Conservation (phyloP, 2,113 vertebrate species). For the Polypterus senegalus region DNA sequence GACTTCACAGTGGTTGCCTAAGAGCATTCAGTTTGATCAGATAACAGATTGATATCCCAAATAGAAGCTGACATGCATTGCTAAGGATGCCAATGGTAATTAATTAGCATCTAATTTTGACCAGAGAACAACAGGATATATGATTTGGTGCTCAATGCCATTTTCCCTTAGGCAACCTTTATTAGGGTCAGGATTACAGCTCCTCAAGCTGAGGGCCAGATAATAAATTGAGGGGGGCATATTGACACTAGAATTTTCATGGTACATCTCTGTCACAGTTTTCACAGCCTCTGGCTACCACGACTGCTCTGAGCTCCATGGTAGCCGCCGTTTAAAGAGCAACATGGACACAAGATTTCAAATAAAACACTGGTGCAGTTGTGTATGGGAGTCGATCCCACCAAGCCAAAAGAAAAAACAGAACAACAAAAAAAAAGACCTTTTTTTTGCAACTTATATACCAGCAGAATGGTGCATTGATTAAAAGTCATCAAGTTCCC, state of each 20-base stretch:
- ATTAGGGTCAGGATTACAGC: constrained; percentile 75
- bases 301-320: constrained; percentile 42
- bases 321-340: constrained; percentile 34
- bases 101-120: constrained; percentile 96
- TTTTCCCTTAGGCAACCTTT: constrained; percentile 69
- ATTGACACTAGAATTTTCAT: constrained; percentile 66
- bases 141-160: constrained; percentile 70
- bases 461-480: too few relatives aligned
- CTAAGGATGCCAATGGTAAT: constrained; percentile 96
- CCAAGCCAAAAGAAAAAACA: too few relatives aligned
- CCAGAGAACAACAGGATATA: constrained; percentile 74
- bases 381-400: too few relatives aligned
- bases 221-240: constrained; percentile 68
- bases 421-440: too few relatives aligned
- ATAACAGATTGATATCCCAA: constrained; percentile 71
- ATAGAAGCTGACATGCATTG: constrained; percentile 84
- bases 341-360: constrained; percentile 6
- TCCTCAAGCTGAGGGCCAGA: constrained; percentile 64
- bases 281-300: constrained; percentile 50
- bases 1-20: constrained; percentile 24
- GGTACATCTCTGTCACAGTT: constrained; percentile 60
- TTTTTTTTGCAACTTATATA: too few relatives aligned
- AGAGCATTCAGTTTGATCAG: constrained; percentile 52
- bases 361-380: too few relatives aligned
- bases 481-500: too few relatives aligned